Base-by-base conservation (phyloP, 2,797 vertebrate species). In the Cyprinodon diabolis region DNA sequence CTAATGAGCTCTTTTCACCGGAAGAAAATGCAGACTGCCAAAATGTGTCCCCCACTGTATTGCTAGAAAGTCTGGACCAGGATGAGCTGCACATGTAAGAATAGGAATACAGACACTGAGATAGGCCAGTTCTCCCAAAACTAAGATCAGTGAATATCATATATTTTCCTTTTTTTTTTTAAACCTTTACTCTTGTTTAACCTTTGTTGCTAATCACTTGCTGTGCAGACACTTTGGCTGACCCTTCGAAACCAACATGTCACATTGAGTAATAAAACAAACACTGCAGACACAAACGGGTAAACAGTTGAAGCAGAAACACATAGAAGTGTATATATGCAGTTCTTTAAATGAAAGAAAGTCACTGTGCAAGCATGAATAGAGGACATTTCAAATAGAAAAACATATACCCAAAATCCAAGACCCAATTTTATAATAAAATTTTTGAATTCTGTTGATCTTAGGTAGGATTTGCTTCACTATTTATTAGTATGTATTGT, bases 1-100 rank as follows among this genome's bases (percentile, higher is more conserved):
- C 87, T 89, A 89, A 92, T 89, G 82, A 89, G 86, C 79, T 88
- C 74, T 79, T 84, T 88, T 89, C 57, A 70, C 78, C 63, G 70
- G 43, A 49, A 81, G 71, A 81, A 86, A 88, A 82, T 15, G 6
- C 77, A 72, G 51, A 40, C 74, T 89, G 80, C 71, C 74, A 84
- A 86, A 83, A 84, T 75, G 52, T 62, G 37, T 68, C 47, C 47
- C 62, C 60, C 17, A 67, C 45, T 75, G 9, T 69, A 54, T 75
- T 77, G 17, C 30, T 47, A 9, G 82, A 66, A 85, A 72, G 72
- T 76, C 75, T 83, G 25, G 52, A 72, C 72, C 58, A 14, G 70
- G 69, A 83, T 79, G 45, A 77, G 77, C 77, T 65, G 40, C 49
- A 77, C 66, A 74, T 81, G 51, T 57, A 30, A 17, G 48, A 68